These are phyloP conservation scores for Cataglyphis altisquamis DNA, from an alignment of 2,888 invertebrate genomes.

Conservation along the genomic window DNA sequence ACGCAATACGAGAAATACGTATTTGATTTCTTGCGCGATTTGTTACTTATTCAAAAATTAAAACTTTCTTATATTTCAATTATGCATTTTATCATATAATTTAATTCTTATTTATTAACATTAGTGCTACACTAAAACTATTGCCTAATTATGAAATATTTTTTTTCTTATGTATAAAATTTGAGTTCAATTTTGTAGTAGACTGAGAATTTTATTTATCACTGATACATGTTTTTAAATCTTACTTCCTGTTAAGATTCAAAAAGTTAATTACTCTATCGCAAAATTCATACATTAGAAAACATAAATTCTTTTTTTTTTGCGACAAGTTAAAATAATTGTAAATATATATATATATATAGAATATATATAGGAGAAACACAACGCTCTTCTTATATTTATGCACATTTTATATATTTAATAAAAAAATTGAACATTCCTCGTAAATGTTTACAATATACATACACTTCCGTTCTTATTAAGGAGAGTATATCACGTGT, in stretches of 20 bases:
- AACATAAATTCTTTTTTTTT: not conserved
- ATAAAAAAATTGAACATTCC: slow-evolving; percentile 33
- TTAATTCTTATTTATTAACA: not conserved
- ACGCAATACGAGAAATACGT: not conserved
- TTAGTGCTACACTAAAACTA: not conserved
- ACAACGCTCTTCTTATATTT: slow-evolving; percentile 4
- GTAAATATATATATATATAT: not conserved
- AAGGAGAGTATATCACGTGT: not conserved
- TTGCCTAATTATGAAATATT: not conserved
- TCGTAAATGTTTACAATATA: slow-evolving; percentile 8
- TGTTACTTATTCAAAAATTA: not conserved
- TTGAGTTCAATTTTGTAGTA: not conserved
- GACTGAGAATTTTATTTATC: not conserved
- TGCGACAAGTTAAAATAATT: not conserved
- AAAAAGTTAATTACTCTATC: slow-evolving; percentile 10
- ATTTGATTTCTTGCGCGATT: not conserved
- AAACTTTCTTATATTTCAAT: not conserved
- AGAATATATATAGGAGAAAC: not conserved
- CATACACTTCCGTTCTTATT: slow-evolving; percentile 9
- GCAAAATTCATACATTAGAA: not conserved
- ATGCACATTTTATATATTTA: slow-evolving; percentile 22
- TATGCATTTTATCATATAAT: not conserved
- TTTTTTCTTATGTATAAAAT: slow-evolving; percentile 1
- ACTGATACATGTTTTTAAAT: not conserved
- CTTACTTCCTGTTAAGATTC: not conserved